Evolutionary conservation across 2,888 invertebrate species (phyloP).

Genomic region (Aphidius colemani): DNA sequence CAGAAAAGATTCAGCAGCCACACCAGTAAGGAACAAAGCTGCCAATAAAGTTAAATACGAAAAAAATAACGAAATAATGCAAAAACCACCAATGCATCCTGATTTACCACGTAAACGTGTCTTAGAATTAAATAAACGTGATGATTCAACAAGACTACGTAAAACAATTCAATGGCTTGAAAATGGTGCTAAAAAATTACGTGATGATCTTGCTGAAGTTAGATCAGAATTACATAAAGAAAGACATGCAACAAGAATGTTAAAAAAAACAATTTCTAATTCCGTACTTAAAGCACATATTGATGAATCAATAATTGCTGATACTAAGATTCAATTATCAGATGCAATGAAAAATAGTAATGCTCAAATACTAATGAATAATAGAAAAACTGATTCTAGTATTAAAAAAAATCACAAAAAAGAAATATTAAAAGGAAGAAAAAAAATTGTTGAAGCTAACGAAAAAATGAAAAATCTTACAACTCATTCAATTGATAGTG

Average conservation of each 20-base stretch:
- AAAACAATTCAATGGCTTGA: constrained; percentile 52
- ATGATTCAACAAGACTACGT: constrained; percentile 42
- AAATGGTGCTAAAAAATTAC: constrained; percentile 44
- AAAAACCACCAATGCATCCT: constrained; percentile 32
- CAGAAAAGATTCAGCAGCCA: constrained; percentile 1
- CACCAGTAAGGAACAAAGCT: not conserved
- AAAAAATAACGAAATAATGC: constrained; percentile 19
- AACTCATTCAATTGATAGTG: constrained; percentile 33
- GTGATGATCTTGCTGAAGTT: constrained; percentile 48
- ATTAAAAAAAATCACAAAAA: constrained; percentile 47
- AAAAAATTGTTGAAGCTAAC: constrained; percentile 48
- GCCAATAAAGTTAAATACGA: constrained; percentile 11
- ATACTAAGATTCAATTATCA: constrained; percentile 38
- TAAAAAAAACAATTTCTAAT: constrained; percentile 43
- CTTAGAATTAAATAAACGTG: constrained; percentile 27
- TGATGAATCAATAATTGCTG: constrained; percentile 45
- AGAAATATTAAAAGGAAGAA: constrained; percentile 43
- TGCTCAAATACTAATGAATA: constrained; percentile 27
- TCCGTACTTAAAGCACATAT: constrained; percentile 43
- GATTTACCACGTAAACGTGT: constrained; percentile 26
- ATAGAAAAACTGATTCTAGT: constrained; percentile 39
- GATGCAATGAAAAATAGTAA: constrained; percentile 34
- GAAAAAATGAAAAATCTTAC: constrained; percentile 42
- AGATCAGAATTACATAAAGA: constrained; percentile 50
- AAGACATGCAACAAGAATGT: constrained; percentile 43